A percentile compares a stretch with the other conserved stretches of the same genome.
Evolutionary conservation across 2,113 vertebrate species (phyloP).

Genomic region (Actinemys pallida): DNA sequence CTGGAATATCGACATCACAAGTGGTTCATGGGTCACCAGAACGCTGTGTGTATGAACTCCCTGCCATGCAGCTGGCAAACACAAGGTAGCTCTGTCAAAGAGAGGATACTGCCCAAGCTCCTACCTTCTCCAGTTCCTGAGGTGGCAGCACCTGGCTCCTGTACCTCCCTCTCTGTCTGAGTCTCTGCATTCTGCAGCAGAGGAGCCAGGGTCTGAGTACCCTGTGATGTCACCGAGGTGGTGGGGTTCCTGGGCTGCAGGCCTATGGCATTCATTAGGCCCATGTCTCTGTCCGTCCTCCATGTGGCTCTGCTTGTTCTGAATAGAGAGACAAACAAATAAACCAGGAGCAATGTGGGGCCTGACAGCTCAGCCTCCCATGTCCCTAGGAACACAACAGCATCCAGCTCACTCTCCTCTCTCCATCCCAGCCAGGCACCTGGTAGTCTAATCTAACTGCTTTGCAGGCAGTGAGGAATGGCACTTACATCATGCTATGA

Average conservation of each 20-base stretch:
- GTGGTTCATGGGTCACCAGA: not conserved
- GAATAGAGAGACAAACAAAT: constrained; percentile 52
- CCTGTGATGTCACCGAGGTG: constrained; percentile 97
- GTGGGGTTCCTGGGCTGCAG: constrained; percentile 94
- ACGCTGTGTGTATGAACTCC: not conserved
- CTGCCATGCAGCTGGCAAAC: not conserved
- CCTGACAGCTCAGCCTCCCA: not conserved
- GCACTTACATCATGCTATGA: not conserved
- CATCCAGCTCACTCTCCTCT: not conserved
- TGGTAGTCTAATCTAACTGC: not conserved
- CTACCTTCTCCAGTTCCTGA: constrained; percentile 81
- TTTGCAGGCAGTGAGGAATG: not conserved
- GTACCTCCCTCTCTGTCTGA: constrained; percentile 93
- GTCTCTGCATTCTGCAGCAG: constrained; percentile 97
- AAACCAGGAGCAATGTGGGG: not conserved
- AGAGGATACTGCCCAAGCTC: not conserved
- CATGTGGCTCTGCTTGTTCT: constrained; percentile 93
- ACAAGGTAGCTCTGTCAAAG: not conserved
- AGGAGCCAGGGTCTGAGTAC: constrained; percentile 94
- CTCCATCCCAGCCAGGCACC: not conserved
- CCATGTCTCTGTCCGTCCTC: constrained; percentile 97
- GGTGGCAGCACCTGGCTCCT: constrained; percentile 81
- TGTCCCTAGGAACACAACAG: not conserved
- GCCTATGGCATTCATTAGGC: constrained; percentile 97
- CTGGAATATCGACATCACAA: not conserved